A percentile compares a stretch with the other conserved stretches of the same genome.
Conservation (phyloP, 2,888 invertebrate genomes). For the Philhelius pedissequus region DNA sequence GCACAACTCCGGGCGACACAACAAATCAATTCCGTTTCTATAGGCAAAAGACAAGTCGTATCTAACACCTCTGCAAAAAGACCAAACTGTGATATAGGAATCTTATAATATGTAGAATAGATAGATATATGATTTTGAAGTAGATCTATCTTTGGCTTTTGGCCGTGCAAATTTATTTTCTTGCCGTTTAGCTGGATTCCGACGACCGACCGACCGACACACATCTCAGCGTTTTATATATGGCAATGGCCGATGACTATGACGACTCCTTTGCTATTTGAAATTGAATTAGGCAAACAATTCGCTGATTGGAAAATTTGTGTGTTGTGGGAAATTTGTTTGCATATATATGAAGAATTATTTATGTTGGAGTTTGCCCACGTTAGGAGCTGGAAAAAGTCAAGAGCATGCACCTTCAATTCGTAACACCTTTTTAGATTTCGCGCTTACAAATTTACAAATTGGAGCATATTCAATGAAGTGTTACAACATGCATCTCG, state of each 20-base stretch:
- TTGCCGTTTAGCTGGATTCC: neutral
- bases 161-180: conserved; percentile 11
- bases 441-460: conserved; percentile 38
- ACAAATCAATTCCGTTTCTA: conserved; percentile 57
- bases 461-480: conserved; percentile 43
- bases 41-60: neutral
- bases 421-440: conserved; percentile 26
- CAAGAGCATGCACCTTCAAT: conserved; percentile 63
- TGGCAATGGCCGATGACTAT: conserved; percentile 65
- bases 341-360: conserved; percentile 41
- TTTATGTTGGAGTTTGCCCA: conserved; percentile 49
- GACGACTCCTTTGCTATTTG: conserved; percentile 60
- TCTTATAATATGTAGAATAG: conserved; percentile 1
- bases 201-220: neutral
- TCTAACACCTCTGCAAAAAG: conserved; percentile 61
- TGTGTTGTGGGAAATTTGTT: conserved; percentile 47
- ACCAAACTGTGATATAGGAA: conserved; percentile 40
- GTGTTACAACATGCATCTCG: conserved; percentile 23
- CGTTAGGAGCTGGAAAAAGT: conserved; percentile 37
- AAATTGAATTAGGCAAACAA: conserved; percentile 29
- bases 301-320: conserved; percentile 51
- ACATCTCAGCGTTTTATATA: too few relatives aligned
- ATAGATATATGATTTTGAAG: neutral
- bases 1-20: conserved; percentile 44
- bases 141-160: conserved; percentile 18